A percentile compares a stretch with the other conserved stretches of the same genome.
These are phyloP conservation scores for Aegotheles bennettii DNA, from an alignment of 2,113 vertebrate genomes.

Conservation along the genomic window DNA sequence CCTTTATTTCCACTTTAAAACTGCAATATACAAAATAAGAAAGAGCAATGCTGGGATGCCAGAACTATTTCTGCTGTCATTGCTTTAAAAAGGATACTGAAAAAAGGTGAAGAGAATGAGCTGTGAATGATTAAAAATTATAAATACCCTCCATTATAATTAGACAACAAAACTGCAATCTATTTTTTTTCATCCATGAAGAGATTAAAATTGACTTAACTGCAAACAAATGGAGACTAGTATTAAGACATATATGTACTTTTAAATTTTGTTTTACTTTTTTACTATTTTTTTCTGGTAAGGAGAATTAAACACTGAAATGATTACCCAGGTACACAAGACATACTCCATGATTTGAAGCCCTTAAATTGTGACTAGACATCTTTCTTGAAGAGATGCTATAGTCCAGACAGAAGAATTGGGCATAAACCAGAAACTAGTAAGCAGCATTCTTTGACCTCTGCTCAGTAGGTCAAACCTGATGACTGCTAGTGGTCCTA, in stretches of 20 bases:
- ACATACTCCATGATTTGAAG: background rate
- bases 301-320: background rate
- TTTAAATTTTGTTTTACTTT: too few relatives aligned
- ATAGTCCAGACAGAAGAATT: background rate
- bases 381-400: background rate
- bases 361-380: background rate
- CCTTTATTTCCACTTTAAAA: background rate
- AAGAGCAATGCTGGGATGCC: background rate
- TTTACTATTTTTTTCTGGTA: background rate
- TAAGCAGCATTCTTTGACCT: background rate
- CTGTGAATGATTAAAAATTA: background rate
- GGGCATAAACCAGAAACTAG: background rate
- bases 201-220: background rate
- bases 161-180: background rate
- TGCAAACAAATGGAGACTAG: background rate
- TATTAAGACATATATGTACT: background rate
- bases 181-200: background rate
- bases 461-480: background rate
- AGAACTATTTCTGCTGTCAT: background rate
- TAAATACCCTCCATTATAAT: background rate
- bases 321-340: background rate
- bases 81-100: background rate
- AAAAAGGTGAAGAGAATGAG: background rate
- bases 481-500: background rate
- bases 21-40: background rate